Base-by-base conservation (phyloP, 2,888 invertebrate species). In the Epinotia nisella region DNA sequence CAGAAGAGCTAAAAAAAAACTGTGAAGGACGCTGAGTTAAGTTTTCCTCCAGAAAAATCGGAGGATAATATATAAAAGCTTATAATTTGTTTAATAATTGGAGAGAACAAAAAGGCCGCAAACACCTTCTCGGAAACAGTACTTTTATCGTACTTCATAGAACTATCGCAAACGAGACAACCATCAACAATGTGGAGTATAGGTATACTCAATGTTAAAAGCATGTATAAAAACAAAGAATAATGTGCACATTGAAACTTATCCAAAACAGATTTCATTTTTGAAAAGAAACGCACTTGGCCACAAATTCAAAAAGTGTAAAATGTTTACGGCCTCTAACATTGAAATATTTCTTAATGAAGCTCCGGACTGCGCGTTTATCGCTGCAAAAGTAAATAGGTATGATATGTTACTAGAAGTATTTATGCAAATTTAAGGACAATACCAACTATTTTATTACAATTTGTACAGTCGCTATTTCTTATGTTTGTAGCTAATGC, bases 141-240 rank as follows among this genome's bases (percentile, higher is more conserved):
- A 15, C 19, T 61, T 1, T 41, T 61, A 9, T 41, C 60, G 60
- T 61, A 61, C 19, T 61, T 61, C 2, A 45, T 61, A 29, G 3
- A 61, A 10, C 10, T 61, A n/a, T 61, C 41, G 2, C 39, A 61
- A 1, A 61, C 39, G 45, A 62, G 24, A n/a, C 24, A 49, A 49
- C n/a, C 62, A n/a, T 13, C 45, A 1, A 62, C 62, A 3, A 62
- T 61, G 61, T 61, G 61, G 61, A 61, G 61, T 3, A 61, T 49
- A n/a, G n/a, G n/a, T n/a, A n/a, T 61, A 24, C 24, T 61, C 61
- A 0, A 61, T 61, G 61, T 24, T 61, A 10, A 61, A 61, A n/a
- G 21, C 61, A 4, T 49, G 45, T 2, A 45, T 61, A 15, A 61
- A 61, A 49, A 19, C 45, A 10, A 61, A 61, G 24, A 21, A 45